Evolutionary conservation across 2,888 invertebrate species (phyloP), one percentile per base, ranked within the genome.

Genomic region (Amphipyra berbera): DNA sequence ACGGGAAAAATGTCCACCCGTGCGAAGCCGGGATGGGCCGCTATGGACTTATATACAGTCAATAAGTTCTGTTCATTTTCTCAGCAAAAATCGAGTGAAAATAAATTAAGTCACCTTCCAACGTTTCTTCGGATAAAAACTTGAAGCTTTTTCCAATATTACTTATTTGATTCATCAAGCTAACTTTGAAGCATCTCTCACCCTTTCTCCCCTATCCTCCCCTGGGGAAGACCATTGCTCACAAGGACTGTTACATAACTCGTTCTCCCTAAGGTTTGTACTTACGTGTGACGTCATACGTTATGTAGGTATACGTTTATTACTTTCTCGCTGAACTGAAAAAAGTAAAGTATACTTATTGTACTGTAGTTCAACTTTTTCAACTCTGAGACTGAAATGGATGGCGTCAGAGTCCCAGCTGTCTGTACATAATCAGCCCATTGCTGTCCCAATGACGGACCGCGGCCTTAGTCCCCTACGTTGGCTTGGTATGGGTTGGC

Each of bases 81-180:
- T 37, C 1, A 37, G 37, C 9, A 63, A 53, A 63, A 64, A 40
- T 38, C 10, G 8, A 33, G 12, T 21, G 21, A 12, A 27, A 35
- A 53, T 44, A 21, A 64, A n/a, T n/a, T n/a, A n/a, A 64, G 12
- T 44, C 47, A 52, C 50, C 35, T 40, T 7, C 10, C 21, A 10
- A 41, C 46, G 35, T 9, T 12, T 33, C 46, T 56, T 14, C 49
- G 7, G 9, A 2, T 46, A 21, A 33, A 2, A 52, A 27, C 40
- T 49, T 57, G 38, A 50, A 73, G 54, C 57, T 72, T 73, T 40
- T 61, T 56, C 74, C 74, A 74, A 64, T 64, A 73, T 60, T 64
- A 68, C 74, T 68, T 66, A 61, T 68, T 73, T 62, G 50, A 73
- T 69, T 72, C 74, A 63, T 68, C 73, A 63, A 68, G 68, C 49